phyloP scores from a whole-genome alignment of 2,113 vertebrate species.

The Mungos mungo region DNA sequence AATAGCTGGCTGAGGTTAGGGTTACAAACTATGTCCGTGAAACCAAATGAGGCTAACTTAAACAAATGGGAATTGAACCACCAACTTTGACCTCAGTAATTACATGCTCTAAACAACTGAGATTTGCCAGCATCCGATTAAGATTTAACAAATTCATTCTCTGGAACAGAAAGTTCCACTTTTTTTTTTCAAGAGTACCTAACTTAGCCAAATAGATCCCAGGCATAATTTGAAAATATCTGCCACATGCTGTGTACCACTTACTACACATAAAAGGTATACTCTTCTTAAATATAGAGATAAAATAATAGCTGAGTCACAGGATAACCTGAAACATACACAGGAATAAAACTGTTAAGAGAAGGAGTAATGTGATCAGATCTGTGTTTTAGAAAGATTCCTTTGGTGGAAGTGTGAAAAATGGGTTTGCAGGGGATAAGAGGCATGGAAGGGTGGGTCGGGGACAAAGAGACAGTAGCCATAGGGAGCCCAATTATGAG shows the following conservation, averaged over 20 bases:
- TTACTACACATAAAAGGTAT: not conserved
- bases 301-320: not conserved
- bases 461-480: not conserved
- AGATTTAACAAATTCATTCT: constrained; percentile 43
- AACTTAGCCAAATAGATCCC: constrained; percentile 13
- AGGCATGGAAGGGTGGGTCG: not conserved
- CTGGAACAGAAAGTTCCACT: constrained; percentile 25
- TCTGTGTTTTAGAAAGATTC: constrained; percentile 19
- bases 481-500: not conserved
- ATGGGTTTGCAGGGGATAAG: not conserved
- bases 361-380: not conserved
- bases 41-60: constrained; percentile 54
- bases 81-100: constrained; percentile 58
- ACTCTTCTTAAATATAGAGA: not conserved
- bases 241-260: not conserved
- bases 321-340: not conserved
- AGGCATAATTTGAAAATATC: not conserved
- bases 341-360: not conserved
- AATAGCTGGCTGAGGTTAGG: constrained; percentile 43
- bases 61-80: constrained; percentile 62
- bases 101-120: constrained; percentile 48
- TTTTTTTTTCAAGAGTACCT: not conserved
- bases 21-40: constrained; percentile 52
- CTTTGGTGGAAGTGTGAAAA: not conserved
- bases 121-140: constrained; percentile 20